Evolutionary conservation across 1,140 invertebrate genomes (phyloP).

Genomic region (Saccostrea echinata): DNA sequence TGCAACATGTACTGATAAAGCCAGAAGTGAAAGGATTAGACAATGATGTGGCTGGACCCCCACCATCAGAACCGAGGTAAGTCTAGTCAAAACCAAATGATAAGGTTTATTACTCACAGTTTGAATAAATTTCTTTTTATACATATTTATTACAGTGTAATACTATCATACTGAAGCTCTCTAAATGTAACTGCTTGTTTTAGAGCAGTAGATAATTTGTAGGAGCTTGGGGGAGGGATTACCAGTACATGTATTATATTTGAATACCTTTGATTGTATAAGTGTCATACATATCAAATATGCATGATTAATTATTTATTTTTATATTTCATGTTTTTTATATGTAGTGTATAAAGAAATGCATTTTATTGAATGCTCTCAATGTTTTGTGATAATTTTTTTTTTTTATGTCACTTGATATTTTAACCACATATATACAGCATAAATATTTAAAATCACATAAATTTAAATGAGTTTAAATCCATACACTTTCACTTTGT

Average conservation of each 20-base stretch:
- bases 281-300: not conserved
- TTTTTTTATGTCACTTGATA: too few species aligned
- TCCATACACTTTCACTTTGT: not conserved
- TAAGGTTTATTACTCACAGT: not conserved
- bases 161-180: not conserved
- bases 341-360: too few species aligned
- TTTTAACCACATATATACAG: too few species aligned
- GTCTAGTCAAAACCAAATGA: not conserved
- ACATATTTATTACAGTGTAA: not conserved
- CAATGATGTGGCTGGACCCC: conserved; percentile 74
- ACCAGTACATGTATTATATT: too few species aligned
- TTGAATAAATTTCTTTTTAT: not conserved
- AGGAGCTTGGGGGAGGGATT: not conserved
- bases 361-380: too few species aligned
- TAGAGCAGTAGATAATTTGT: too few species aligned
- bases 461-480: too few species aligned
- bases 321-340: too few species aligned
- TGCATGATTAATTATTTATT: not conserved
- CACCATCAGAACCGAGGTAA: conserved; percentile 76
- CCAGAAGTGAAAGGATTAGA: conserved; percentile 78
- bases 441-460: too few species aligned
- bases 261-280: too few species aligned
- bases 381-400: too few species aligned
- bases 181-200: too few species aligned
- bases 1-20: conserved; percentile 77